These are phyloP conservation scores for Orchestia grillus DNA, from an alignment of 1,140 invertebrate species.

Conservation along the genomic window DNA sequence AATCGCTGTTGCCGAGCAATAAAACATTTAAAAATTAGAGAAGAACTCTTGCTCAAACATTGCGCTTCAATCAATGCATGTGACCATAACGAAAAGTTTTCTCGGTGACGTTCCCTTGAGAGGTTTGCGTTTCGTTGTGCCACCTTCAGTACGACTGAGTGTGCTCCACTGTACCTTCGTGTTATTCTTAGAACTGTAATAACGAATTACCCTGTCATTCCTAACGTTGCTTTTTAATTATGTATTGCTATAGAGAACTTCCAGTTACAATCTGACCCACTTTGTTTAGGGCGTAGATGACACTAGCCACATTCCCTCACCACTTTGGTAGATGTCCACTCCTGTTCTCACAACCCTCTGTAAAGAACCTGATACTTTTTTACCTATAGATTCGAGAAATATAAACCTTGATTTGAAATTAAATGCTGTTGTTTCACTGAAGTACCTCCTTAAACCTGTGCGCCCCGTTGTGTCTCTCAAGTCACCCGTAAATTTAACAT, in stretches of 20 bases:
- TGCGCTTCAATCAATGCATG: neutral
- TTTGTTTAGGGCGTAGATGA: neutral
- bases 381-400: constrained; percentile 47
- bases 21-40: neutral
- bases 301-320: constrained; percentile 13
- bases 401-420: constrained; percentile 6
- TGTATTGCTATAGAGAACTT: neutral
- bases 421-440: constrained; percentile 19
- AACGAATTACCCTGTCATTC: neutral
- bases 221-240: neutral
- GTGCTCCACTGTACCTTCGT: neutral
- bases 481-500: no score
- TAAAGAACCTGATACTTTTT: constrained; percentile 1
- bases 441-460: neutral
- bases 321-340: neutral
- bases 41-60: neutral
- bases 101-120: neutral
- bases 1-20: neutral
- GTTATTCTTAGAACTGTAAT: neutral
- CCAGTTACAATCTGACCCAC: neutral
- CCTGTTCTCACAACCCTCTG: neutral
- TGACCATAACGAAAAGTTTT: neutral
- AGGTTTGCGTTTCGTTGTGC: neutral
- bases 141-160: neutral
- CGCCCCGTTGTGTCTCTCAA: no score